Evolutionary conservation across 2,888 invertebrate species (phyloP), one percentile per base, ranked within the genome.

Genomic region (Lamproptera curius): DNA sequence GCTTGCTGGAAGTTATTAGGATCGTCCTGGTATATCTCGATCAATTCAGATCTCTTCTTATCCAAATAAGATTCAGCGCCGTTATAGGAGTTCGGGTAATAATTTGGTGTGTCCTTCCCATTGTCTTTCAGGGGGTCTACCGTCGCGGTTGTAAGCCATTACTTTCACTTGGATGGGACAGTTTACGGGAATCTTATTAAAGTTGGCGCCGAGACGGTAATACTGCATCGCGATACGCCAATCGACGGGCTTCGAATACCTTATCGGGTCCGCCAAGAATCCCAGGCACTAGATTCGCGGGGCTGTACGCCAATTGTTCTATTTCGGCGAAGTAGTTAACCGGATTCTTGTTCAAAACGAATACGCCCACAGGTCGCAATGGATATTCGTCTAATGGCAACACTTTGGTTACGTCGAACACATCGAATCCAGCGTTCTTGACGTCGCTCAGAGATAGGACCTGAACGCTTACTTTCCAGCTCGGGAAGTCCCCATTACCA

Each of bases 51-150:
- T 33, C 74, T 70, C 52, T 88, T 87, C 13, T 91, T 91, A 2
- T 90, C 86, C 17, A 90, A 84, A 58, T 91, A 91, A 34, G 90
- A 90, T 52, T 90, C 89, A 0, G 97, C 96, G 0, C 97, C 98
- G 54, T 90, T 86, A 73, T 97, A 99, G 54, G 97, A 96, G 84
- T 98, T 99, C 0, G 98, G 98, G 79, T 91, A 96, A 72, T 98
- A 99, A 77, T 98, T 98, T 1, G 98, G 98, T 2, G 94, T 94
- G 16, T 94, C 95, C 28, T 90, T 91, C 75, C 95, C 95, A 69
- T 97, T 97, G 59, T 93, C 91, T 31, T 89, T 85, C n/a, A 92
- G 92, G 90, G 86, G 93, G 92, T 8, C 89, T 85, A 0, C 97
- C 98, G 73, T 98, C 97, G 23, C 98, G 91, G 75, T 97, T 96